Evolutionary conservation across 2,113 vertebrate species (phyloP), one percentile per base, ranked within the genome.

Genomic region (Paralichthys olivaceus): DNA sequence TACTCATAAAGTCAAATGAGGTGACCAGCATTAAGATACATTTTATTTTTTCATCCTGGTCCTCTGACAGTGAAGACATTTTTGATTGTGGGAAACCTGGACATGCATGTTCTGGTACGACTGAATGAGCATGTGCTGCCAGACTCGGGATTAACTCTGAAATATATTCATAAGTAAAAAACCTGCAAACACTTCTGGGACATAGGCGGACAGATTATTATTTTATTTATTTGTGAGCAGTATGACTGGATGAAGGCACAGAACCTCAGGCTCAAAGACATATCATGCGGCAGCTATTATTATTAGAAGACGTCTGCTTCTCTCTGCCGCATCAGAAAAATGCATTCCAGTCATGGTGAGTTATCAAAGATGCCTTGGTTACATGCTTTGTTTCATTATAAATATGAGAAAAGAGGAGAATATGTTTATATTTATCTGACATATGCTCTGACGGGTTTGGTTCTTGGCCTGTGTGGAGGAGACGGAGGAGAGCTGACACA

Each of bases 1-100:
- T 22, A 12, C 25, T 32, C n/a, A 20, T 45, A 0, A 61, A 26
- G 69, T 55, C 45, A 72, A 43, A 73, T 51, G 26, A 79, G 32
- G 29, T 57, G 26, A 71, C 14, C 28, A 11, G 28, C 51, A 26
- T 23, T 68, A 60, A 28, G 55, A 34, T 53, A 15, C 43, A 66
- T 29, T n/a, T 7, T 57, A 6, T 34, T 56, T 32, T 40, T 7
- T 67, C 55, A 3, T n/a, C 32, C 19, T 53, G 53, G 13, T 60
- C 9, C 23, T 14, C 12, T 29, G 55, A 5, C 0, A 64, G 13
- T 5, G 23, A 68, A 63, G 23, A 28, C 13, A 51, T 32, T 32
- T 51, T 26, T 34, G 47, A 60, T 29, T 19, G 19, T 26, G 2
- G 4, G 15, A 22, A n/a, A 6, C 7, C 9, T 12, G 13, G 25